Conservation (phyloP, 2,888 invertebrate species). For the Eupithecia exiguata region DNA sequence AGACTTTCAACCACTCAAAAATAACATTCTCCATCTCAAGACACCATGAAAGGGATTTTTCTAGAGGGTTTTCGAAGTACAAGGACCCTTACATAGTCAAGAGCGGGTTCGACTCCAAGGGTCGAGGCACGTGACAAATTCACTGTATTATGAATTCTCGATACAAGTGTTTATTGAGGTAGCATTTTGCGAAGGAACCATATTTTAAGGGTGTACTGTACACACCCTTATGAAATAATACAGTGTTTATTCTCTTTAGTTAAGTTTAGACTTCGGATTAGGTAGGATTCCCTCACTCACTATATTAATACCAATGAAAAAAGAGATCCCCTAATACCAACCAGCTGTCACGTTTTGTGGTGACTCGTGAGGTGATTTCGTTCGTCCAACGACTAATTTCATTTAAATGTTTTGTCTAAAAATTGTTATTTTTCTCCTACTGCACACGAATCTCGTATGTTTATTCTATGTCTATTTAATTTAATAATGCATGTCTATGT, state of each 20-base stretch:
- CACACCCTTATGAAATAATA: neutral
- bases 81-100: conserved; percentile 59
- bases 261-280: too few relatives aligned
- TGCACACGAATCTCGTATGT: too few relatives aligned
- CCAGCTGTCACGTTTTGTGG: too few relatives aligned
- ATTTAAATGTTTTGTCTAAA: too few relatives aligned
- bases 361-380: too few relatives aligned
- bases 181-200: conserved; percentile 19
- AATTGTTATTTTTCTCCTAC: too few relatives aligned
- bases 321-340: too few relatives aligned
- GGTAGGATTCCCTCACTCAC: too few relatives aligned
- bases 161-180: conserved; percentile 46
- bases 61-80: conserved; percentile 41
- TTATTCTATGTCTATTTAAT: too few relatives aligned
- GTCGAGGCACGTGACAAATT: conserved; percentile 44
- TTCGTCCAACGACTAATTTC: too few relatives aligned
- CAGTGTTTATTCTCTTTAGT: neutral
- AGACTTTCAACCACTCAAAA: conserved; percentile 26
- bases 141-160: conserved; percentile 46
- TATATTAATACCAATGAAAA: too few relatives aligned
- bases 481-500: too few relatives aligned
- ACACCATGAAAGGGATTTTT: conserved; percentile 40
- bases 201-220: neutral
- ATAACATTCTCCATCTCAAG: conserved; percentile 35
- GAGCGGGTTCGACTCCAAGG: conserved; percentile 53